Conservation (phyloP, 2,888 invertebrate genomes). For the Drosophila lacicola region DNA sequence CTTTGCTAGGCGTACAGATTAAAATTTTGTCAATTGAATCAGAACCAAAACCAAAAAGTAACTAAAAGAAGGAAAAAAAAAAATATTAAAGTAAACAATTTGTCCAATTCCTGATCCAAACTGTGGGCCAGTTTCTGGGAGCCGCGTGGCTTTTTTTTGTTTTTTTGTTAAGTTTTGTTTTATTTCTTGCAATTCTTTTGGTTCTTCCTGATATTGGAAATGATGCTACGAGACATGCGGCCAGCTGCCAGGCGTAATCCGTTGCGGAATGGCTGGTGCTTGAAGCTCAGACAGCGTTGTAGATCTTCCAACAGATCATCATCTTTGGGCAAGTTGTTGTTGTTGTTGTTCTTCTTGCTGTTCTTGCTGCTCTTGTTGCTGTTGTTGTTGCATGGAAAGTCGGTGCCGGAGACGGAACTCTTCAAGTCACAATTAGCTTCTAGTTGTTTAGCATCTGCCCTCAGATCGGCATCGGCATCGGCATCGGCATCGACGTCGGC, state of each 20-base stretch:
- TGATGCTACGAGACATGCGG: conserved; percentile 21
- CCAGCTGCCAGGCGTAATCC: conserved; percentile 17
- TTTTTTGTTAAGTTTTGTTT: conserved; percentile 24
- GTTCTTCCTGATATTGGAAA: conserved; percentile 43
- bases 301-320: not conserved
- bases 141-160: conserved; percentile 10
- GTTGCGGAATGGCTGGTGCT: conserved; percentile 14
- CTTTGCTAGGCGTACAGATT: conserved; percentile 10
- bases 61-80: not conserved
- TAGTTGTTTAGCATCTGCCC: not conserved
- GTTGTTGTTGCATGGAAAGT: not conserved
- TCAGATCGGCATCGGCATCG: not conserved
- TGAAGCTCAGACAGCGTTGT: conserved; percentile 17
- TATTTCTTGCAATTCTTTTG: conserved; percentile 52
- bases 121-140: not conserved
- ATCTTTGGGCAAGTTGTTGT: not conserved
- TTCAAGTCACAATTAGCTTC: not conserved
- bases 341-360: not conserved
- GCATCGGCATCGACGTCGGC: not conserved
- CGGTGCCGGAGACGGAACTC: not conserved
- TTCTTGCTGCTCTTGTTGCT: not conserved
- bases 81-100: not conserved
- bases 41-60: conserved; percentile 9
- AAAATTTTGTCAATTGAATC: conserved; percentile 25
- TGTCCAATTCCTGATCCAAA: conserved; percentile 12